A percentile compares a stretch with the other conserved stretches of the same genome.
These are phyloP conservation scores for Orientallactaga bullata DNA, from an alignment of 2,113 vertebrate genomes.

Conservation along the genomic window DNA sequence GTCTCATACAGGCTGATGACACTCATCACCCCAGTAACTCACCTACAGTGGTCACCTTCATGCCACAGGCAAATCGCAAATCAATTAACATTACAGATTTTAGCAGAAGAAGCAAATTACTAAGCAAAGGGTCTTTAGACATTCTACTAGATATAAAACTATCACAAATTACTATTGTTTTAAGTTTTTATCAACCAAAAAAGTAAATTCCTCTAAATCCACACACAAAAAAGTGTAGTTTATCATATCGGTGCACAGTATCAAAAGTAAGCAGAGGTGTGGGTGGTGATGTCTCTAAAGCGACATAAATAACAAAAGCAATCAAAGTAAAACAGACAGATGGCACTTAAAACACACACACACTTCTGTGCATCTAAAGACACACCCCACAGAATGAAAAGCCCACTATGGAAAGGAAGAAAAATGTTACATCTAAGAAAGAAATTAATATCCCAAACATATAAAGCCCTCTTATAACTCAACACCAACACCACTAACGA, in stretches of 20 bases:
- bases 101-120: not conserved
- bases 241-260: not conserved
- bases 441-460: not conserved
- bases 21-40: not conserved
- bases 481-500: not conserved
- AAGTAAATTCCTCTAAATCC: not conserved
- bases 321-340: slow-evolving; percentile 12
- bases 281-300: not conserved
- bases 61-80: not conserved
- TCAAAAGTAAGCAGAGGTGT: slow-evolving; percentile 35
- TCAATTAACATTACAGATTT: not conserved
- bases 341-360: not conserved
- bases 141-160: slow-evolving; percentile 20
- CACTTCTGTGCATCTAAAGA: slow-evolving; percentile 3
- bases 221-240: not conserved
- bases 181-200: slow-evolving; percentile 56
- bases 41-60: not conserved
- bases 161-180: slow-evolving; percentile 42
- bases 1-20: not conserved
- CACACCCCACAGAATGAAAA: slow-evolving; percentile 5
- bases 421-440: not conserved
- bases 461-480: not conserved
- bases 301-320: not conserved
- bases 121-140: slow-evolving; percentile 6
- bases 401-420: not conserved